Evolutionary conservation across 2,797 vertebrate genomes (phyloP).

Genomic region (Acanthis flammea): DNA sequence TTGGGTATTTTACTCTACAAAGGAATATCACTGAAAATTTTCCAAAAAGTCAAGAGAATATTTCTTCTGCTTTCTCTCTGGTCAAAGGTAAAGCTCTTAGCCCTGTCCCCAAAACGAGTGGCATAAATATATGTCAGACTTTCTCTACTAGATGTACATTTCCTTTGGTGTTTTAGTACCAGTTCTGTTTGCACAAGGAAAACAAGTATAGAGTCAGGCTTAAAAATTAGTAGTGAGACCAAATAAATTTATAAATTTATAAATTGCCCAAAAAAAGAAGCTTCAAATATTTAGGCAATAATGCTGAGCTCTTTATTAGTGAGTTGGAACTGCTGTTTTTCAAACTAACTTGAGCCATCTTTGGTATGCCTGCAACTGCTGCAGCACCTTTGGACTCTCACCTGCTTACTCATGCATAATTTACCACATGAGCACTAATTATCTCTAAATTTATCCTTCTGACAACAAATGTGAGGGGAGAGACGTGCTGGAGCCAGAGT

Average conservation of each 20-base stretch:
- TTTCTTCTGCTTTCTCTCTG: background rate
- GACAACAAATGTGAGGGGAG: background rate
- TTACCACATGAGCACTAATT: background rate
- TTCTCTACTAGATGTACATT: background rate
- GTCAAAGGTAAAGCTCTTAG: background rate
- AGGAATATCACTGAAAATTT: background rate
- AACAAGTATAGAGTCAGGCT: background rate
- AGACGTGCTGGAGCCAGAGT: background rate
- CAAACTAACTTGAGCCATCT: background rate
- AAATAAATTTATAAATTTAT: background rate
- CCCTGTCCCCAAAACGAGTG: background rate
- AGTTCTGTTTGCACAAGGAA: background rate
- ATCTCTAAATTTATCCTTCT: background rate
- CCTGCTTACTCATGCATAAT: background rate
- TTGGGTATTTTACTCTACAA: background rate
- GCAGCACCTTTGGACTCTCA: slow-evolving; percentile 15
- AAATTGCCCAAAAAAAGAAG: background rate
- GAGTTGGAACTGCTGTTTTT: background rate
- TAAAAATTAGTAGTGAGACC: background rate
- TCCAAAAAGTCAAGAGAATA: background rate
- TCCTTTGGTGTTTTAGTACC: background rate
- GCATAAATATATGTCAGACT: background rate
- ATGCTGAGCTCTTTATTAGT: background rate
- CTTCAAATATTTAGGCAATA: background rate
- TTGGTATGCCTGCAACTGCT: background rate